Evolutionary conservation across 2,888 invertebrate genomes (phyloP).

Genomic region (Drosophila demipolita): DNA sequence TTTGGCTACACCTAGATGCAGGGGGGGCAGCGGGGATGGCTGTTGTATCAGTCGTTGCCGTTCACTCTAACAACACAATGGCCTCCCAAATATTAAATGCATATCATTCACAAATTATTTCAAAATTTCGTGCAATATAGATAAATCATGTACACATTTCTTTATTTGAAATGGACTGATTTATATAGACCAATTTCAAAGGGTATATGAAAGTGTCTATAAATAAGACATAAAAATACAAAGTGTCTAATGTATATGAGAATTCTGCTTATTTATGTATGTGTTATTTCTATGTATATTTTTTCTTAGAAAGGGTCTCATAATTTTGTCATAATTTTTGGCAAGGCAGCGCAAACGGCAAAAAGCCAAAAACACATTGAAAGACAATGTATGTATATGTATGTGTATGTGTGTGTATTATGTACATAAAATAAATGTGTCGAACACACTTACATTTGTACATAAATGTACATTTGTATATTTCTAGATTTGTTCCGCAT

Average conservation of each 20-base stretch:
- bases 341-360: conserved; percentile 58
- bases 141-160: not conserved
- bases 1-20: not conserved
- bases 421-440: not conserved
- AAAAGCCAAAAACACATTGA: conserved; percentile 54
- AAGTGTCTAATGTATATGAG: not conserved
- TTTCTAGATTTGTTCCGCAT: conserved; percentile 48
- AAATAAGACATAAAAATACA: not conserved
- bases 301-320: conserved; percentile 68
- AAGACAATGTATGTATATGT: conserved; percentile 19
- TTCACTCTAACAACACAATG: conserved; percentile 15
- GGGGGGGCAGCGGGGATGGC: conserved; percentile 24
- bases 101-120: not conserved
- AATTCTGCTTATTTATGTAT: not conserved
- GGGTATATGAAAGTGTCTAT: not conserved
- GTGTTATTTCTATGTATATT: conserved; percentile 25
- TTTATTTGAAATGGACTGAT: not conserved
- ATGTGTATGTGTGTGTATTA: not conserved
- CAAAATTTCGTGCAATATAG: not conserved
- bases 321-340: conserved; percentile 75
- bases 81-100: not conserved
- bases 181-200: not conserved
- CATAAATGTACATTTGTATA: conserved; percentile 6
- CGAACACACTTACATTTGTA: conserved; percentile 7
- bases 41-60: conserved; percentile 45